A percentile compares a stretch with the other conserved stretches of the same genome.
Evolutionary conservation across 1,140 invertebrate species (phyloP).

Genomic region (Neuroterus valhalla): DNA sequence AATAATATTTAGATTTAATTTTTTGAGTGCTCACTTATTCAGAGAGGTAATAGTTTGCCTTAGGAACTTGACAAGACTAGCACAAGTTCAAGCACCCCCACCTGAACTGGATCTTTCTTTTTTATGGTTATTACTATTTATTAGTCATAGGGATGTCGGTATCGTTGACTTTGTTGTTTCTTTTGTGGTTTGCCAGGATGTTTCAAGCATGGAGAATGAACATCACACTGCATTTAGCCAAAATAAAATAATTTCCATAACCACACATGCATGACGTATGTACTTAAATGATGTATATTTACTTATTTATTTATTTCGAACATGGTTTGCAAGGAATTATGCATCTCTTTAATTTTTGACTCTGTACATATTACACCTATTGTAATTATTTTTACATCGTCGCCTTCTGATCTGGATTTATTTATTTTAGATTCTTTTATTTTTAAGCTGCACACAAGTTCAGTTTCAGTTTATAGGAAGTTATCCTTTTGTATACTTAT

Average conservation of each 20-base stretch:
- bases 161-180: conserved; percentile 32
- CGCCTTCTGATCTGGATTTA: too few relatives aligned
- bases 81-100: neutral
- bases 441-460: neutral
- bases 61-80: neutral
- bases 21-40: neutral
- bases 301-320: conserved; percentile 48
- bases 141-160: conserved; percentile 6
- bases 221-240: conserved; percentile 47
- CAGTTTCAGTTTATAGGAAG: neutral
- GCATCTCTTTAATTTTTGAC: conserved; percentile 67
- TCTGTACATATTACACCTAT: conserved; percentile 47
- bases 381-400: neutral
- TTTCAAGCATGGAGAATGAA: conserved; percentile 59
- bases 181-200: conserved; percentile 49
- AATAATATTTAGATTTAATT: neutral
- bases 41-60: neutral
- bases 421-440: neutral
- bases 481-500: conserved; percentile 6
- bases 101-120: neutral
- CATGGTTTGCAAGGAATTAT: conserved; percentile 57
- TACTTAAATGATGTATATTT: conserved; percentile 19
- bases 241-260: conserved; percentile 43
- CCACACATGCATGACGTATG: conserved; percentile 58
- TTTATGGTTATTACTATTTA: neutral